Base-by-base conservation (phyloP, 2,113 vertebrate species). In the Chrysemys picta region DNA sequence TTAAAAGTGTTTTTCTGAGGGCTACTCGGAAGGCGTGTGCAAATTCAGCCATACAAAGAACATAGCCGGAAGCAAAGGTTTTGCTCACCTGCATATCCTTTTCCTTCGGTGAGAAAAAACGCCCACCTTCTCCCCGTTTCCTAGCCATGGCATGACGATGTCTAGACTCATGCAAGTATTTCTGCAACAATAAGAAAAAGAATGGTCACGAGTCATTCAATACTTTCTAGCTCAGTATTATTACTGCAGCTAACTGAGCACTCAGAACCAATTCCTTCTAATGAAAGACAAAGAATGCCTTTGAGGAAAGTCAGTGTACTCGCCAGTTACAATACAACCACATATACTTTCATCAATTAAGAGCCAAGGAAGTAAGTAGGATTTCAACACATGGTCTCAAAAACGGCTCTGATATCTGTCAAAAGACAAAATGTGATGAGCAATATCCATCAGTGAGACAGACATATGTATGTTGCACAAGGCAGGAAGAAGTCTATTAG, bases 91-190 rank as follows among this genome's bases (percentile, higher is more conserved):
- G 99, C 97, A 99, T 98, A 93, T 99, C 99, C 87, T 99, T 99
- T 85, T 99, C 99, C 96, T 99, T 99, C 17, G 99, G 99, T 47
- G 99, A 99, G 97, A 99, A 99, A 98, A 99, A 99, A 7, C 99
- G 99, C 0, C 99, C 99, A 0, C 99, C 99, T 92, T 99, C 99
- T 49, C 99, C 99, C 3, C 99, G 98, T 76, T 99, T 99, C 78
- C 99, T 97, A 92, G 99, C 99, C 99, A 99, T 99, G 62, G 99
- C 99, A 25, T 99, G 99, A 53, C 99, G 99, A 86, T 99, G 99
- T 78, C 99, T 98, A 27, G 99, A 99, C 89, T 99, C 99, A 5
- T 99, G 99, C 14, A 99, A 97, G 90, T 99, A 99, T 99, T 99
- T 99, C 99, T 99, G 97, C 19, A 94, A 93, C 1, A 8, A 57